These are phyloP conservation scores for Aspidiotus destructor DNA, from an alignment of 2,888 invertebrate species.

Conservation along the genomic window DNA sequence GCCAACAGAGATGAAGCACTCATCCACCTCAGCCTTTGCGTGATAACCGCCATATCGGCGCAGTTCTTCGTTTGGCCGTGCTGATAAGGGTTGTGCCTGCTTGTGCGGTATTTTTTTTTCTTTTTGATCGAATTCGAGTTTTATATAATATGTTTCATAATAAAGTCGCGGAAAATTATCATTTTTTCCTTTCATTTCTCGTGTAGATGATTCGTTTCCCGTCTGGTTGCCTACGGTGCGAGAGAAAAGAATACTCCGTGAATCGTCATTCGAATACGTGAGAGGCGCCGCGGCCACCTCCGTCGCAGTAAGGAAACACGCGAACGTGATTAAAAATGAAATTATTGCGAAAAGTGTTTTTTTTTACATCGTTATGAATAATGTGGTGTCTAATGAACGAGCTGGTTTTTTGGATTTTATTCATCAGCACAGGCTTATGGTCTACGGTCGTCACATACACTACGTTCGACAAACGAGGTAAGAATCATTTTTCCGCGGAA, in stretches of 20 bases:
- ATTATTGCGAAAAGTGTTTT: slow-evolving; percentile 20
- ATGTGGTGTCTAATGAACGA: slow-evolving; percentile 24
- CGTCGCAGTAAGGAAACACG: too few species aligned
- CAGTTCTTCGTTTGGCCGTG: slow-evolving; percentile 5
- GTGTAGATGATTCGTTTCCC: not conserved
- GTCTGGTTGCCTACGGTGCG: not conserved
- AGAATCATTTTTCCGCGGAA: not conserved
- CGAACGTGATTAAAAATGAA: slow-evolving; percentile 1
- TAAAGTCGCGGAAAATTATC: too few species aligned
- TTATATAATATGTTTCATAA: too few species aligned
- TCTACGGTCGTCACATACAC: slow-evolving; percentile 14
- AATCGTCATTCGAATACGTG: too few species aligned
- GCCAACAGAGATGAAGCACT: too few species aligned
- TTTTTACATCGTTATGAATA: slow-evolving; percentile 27
- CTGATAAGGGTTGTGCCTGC: slow-evolving; percentile 23
- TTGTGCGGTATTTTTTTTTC: slow-evolving; percentile 10
- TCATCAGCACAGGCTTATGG: slow-evolving; percentile 11
- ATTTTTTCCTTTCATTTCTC: not conserved
- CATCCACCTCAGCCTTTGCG: not conserved
- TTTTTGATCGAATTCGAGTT: not conserved
- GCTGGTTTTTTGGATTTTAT: slow-evolving; percentile 29
- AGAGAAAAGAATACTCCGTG: not conserved
- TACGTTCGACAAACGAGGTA: slow-evolving; percentile 19
- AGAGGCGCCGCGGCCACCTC: too few species aligned
- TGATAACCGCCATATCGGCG: not conserved